phyloP scores from a whole-genome alignment of 37 sponge, comb jelly and placozoan species.

The Eunapius fragilis region DNA sequence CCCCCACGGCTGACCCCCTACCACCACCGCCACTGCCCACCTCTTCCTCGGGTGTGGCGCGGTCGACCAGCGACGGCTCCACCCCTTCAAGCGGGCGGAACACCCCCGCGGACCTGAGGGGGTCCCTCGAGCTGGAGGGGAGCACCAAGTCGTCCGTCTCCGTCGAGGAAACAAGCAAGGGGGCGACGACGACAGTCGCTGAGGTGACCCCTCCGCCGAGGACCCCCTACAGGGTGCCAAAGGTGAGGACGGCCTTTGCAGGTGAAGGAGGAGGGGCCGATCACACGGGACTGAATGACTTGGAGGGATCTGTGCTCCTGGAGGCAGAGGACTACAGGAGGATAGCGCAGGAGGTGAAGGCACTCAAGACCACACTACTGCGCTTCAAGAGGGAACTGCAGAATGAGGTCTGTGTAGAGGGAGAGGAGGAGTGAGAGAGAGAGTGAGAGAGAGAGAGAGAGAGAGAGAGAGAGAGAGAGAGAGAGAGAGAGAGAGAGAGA shows the following conservation, averaged over 20 bases:
- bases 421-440: not conserved
- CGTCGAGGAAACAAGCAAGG: not conserved
- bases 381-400: constrained; percentile 81
- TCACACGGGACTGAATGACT: constrained; percentile 46
- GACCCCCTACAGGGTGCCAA: constrained; percentile 33
- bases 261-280: not conserved
- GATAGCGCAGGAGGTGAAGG: constrained; percentile 72
- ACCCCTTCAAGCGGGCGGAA: constrained; percentile 47
- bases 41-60: not conserved
- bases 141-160: not conserved
- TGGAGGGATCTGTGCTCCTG: constrained; percentile 70
- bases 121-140: not conserved
- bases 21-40: not conserved
- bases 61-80: constrained; percentile 3
- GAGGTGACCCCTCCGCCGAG: constrained; percentile 44
- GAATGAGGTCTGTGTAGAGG: constrained; percentile 34
- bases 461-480: not conserved
- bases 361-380: constrained; percentile 68
- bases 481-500: not conserved
- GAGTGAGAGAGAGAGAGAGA: not conserved
- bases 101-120: constrained; percentile 17
- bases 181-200: no score
- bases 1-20: no score
- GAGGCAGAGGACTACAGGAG: constrained; percentile 72
- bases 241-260: constrained; percentile 9